These are phyloP conservation scores for Heliconius eleuchia DNA, from an alignment of 1,140 invertebrate species.

Conservation along the genomic window DNA sequence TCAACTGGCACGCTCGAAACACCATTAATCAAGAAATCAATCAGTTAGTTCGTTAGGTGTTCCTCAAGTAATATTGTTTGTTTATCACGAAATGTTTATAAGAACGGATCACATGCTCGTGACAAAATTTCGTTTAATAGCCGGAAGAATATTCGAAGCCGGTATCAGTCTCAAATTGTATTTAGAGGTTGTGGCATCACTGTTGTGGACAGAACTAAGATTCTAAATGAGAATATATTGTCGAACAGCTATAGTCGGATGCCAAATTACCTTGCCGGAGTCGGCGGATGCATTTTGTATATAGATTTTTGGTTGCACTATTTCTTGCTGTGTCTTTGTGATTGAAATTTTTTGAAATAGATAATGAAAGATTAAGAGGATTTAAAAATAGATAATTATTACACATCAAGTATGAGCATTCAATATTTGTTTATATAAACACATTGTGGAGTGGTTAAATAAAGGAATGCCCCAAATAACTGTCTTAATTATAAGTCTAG, in stretches of 20 bases:
- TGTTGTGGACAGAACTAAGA: constrained; percentile 49
- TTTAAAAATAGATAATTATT: neutral
- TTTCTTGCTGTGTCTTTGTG: constrained; percentile 48
- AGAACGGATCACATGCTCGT: constrained; percentile 51
- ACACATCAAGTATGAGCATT: neutral
- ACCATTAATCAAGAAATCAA: no score
- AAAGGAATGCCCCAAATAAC: no score
- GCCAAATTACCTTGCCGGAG: constrained; percentile 38
- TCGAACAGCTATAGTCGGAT: constrained; percentile 54
- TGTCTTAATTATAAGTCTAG: no score
- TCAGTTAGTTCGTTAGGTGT: constrained; percentile 40
- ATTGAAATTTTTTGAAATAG: constrained; percentile 42
- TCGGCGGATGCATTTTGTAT: constrained; percentile 56
- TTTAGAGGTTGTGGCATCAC: constrained; percentile 55
- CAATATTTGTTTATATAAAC: neutral
- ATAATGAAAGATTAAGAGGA: neutral
- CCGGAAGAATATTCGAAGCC: constrained; percentile 57
- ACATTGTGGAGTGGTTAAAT: no score
- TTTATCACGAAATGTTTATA: constrained; percentile 69
- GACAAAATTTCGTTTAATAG: constrained; percentile 41
- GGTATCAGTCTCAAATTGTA: constrained; percentile 61
- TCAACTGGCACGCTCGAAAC: no score
- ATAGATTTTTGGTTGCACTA: constrained; percentile 52
- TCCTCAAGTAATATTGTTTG: constrained; percentile 50
- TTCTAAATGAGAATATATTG: constrained; percentile 52